Evolutionary conservation across 2,113 vertebrate genomes (phyloP), one percentile per base, ranked within the genome.

Genomic region (Clarias batrachus): DNA sequence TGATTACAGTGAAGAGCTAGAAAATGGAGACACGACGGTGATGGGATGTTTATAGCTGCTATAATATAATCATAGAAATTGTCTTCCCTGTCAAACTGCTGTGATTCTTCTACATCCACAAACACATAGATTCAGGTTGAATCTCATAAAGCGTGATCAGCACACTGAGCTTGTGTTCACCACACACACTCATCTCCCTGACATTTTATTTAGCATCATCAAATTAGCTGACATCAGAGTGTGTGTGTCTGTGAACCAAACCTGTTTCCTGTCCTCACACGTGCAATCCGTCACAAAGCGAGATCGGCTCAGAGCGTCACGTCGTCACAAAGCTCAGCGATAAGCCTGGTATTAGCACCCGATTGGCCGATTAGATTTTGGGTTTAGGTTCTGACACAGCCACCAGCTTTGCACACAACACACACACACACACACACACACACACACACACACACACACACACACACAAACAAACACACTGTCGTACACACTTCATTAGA

Each of bases 311-410:
- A 60, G 66, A 81, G 65, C 81, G 37, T 73, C 30, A 19, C 60
- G 85, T 52, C 19, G n/a, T 57, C 37, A 23, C 65, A 57, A 48
- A 81, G 78, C 78, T 68, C n/a, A 4, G 52, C 65, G 83, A 87
- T 87, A 82, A 82, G 88, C 63, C 21, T 59, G 62, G 62, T 82
- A 77, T 89, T 85, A 77, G 14, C 37, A 14, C 52, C 70, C 59
- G 85, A 86, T 81, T 86, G 63, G 78, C 66, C 81, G 78, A 86
- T 86, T 86, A 81, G 77, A 81, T 71, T 79, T 33, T 3, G 17
- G 66, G 54, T 86, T 81, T 81, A 59, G 54, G 11, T 71, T 48
- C 56, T 81, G 65, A 62, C 27, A 41, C 71, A 82, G 84, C 83
- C 73, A 12, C 63, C 77, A 60, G 66, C 76, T 59, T 59, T 30